Conservation (phyloP, 2,113 vertebrate genomes). For the Capra hircus region DNA sequence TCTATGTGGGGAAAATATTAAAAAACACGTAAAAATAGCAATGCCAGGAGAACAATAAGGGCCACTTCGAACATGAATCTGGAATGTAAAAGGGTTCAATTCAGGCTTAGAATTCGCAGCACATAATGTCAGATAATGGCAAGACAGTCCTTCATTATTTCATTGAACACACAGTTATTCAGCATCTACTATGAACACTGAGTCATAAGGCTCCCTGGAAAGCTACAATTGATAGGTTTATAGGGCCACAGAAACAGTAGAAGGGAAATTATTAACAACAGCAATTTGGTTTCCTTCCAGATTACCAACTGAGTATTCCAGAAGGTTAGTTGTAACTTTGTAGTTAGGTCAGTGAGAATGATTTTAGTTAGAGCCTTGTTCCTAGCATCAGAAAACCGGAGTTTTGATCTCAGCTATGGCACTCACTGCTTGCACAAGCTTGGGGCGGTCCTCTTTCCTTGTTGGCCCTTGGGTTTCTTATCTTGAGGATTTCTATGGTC, state of each 20-base stretch:
- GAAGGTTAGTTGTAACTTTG: constrained; percentile 27
- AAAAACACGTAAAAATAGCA: constrained; percentile 51
- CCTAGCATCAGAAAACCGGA: not conserved
- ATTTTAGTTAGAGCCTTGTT: not conserved
- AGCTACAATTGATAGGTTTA: constrained; percentile 57
- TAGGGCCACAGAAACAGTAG: constrained; percentile 42
- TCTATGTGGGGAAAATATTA: constrained; percentile 25
- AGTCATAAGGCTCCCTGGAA: constrained; percentile 51
- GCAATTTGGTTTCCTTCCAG: constrained; percentile 40
- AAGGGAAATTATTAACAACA: constrained; percentile 46
- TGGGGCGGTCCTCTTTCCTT: not conserved
- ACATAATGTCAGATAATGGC: constrained; percentile 46
- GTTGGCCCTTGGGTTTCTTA: not conserved
- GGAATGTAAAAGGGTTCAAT: constrained; percentile 42
- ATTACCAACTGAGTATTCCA: constrained; percentile 37
- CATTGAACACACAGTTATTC: constrained; percentile 37
- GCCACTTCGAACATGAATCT: not conserved
- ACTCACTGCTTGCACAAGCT: not conserved
- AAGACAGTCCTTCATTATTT: constrained; percentile 52
- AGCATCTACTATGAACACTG: not conserved
- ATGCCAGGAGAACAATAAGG: constrained; percentile 33
- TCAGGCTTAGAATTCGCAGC: constrained; percentile 44
- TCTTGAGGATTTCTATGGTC: not conserved
- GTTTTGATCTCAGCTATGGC: constrained; percentile 5
- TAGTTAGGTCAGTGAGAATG: constrained; percentile 12